phyloP scores from a whole-genome alignment of 2,113 vertebrate genomes.

The Larimichthys polyactis region DNA sequence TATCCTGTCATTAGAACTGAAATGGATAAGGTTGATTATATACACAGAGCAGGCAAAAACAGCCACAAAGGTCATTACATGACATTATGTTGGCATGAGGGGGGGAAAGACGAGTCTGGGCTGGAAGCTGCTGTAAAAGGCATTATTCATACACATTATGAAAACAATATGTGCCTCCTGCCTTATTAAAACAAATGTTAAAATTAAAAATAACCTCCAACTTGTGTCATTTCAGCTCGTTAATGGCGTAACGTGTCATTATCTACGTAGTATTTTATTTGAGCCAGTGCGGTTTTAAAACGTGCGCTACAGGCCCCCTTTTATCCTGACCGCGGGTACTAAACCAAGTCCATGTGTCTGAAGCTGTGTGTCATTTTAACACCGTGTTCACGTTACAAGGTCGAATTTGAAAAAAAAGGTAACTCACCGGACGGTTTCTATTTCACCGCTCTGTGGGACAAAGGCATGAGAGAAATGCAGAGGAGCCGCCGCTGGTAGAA shows the following conservation, averaged over 20 bases:
- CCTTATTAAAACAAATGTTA: no score
- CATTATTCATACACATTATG: background rate
- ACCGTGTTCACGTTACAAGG: background rate
- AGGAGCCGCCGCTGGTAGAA: background rate
- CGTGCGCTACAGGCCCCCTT: background rate
- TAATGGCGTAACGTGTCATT: background rate
- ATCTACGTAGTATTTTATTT: background rate
- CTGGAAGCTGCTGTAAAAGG: background rate
- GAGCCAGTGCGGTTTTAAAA: background rate
- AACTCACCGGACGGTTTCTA: conserved; percentile 55
- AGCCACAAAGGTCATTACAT: background rate
- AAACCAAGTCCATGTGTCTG: background rate
- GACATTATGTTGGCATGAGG: background rate
- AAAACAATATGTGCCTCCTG: background rate
- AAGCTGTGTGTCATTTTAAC: background rate
- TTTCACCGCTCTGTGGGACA: conserved; percentile 39
- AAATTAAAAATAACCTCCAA: no score
- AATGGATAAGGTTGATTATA: conserved; percentile 56
- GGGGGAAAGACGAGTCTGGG: background rate
- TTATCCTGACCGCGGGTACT: background rate
- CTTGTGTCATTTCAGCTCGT: background rate
- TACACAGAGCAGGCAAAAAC: conserved; percentile 41
- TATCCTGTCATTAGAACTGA: conserved; percentile 49
- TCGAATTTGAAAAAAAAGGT: background rate
- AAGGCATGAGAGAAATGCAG: conserved; percentile 27